Evolutionary conservation across 2,888 invertebrate species (phyloP).

Genomic region (Arge pagana): DNA sequence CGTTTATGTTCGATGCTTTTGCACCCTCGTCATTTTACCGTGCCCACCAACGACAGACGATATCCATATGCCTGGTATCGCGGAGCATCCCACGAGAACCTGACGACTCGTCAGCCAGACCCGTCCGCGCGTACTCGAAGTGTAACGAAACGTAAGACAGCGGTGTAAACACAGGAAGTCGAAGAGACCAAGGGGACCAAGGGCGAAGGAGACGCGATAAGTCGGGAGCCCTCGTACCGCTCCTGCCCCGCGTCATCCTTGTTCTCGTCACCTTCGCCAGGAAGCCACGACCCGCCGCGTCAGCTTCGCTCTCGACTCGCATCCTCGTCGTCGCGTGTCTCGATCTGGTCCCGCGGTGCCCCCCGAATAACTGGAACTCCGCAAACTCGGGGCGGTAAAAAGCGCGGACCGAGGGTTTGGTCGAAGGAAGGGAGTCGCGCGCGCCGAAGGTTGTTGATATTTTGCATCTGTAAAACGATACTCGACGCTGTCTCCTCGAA

Average conservation of each 20-base stretch:
- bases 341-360: neutral
- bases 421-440: conserved; percentile 9
- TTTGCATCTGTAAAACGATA: conserved; percentile 34
- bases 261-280: conserved; percentile 25
- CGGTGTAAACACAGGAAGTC: conserved; percentile 45
- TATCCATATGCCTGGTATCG: conserved; percentile 40
- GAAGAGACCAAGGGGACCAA: conserved; percentile 21
- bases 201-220: conserved; percentile 26
- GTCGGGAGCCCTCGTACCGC: too few relatives aligned
- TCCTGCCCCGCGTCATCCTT: conserved; percentile 20
- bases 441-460: conserved; percentile 29
- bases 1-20: too few relatives aligned
- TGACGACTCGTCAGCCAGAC: conserved; percentile 47
- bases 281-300: conserved; percentile 37
- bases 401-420: neutral
- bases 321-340: conserved; percentile 1
- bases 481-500: conserved; percentile 26
- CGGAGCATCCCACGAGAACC: conserved; percentile 26
- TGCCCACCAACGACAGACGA: conserved; percentile 35
- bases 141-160: conserved; percentile 37
- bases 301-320: conserved; percentile 25
- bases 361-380: too few relatives aligned
- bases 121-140: conserved; percentile 36
- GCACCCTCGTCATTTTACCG: too few relatives aligned
- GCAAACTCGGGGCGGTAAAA: neutral